These are phyloP conservation scores for Drosophila simulans DNA, from an alignment of 1,140 invertebrate genomes.

Conservation along the genomic window DNA sequence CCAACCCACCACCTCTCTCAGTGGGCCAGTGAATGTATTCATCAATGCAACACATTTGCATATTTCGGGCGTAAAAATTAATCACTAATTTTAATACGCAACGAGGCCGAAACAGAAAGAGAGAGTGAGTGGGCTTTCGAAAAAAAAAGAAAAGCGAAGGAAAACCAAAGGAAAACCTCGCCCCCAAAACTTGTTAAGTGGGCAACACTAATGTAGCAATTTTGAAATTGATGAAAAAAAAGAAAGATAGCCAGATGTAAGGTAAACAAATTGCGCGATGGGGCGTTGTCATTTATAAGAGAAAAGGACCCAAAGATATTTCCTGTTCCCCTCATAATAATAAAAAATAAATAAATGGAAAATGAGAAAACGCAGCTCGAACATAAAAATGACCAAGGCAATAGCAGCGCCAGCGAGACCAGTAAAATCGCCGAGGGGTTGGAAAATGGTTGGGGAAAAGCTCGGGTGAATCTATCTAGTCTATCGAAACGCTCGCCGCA, in stretches of 20 bases:
- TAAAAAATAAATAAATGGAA: constrained; percentile 83
- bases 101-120: constrained; percentile 26
- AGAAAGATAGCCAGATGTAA: constrained; percentile 50
- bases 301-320: constrained; percentile 66
- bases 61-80: constrained; percentile 84
- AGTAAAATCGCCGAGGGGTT: constrained; percentile 6
- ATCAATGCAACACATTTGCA: constrained; percentile 83
- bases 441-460: constrained; percentile 34
- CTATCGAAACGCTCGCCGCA: constrained; percentile 69
- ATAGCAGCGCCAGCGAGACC: neutral
- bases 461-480: constrained; percentile 61
- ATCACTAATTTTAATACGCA: constrained; percentile 84
- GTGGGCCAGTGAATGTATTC: constrained; percentile 70
- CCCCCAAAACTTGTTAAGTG: constrained; percentile 80
- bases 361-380: constrained; percentile 67
- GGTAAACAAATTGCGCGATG: constrained; percentile 84
- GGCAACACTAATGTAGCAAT: constrained; percentile 84
- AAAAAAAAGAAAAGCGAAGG: constrained; percentile 3
- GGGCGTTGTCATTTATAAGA: constrained; percentile 83
- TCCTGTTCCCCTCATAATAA: constrained; percentile 75
- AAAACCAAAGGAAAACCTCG: constrained; percentile 15
- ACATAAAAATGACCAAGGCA: constrained; percentile 65
- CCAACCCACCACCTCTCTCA: constrained; percentile 1
- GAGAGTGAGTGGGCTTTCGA: no score
- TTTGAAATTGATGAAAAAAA: constrained; percentile 76